Base-by-base conservation (phyloP, 2,113 vertebrate genomes). In the Paracanthobrama guichenoti region DNA sequence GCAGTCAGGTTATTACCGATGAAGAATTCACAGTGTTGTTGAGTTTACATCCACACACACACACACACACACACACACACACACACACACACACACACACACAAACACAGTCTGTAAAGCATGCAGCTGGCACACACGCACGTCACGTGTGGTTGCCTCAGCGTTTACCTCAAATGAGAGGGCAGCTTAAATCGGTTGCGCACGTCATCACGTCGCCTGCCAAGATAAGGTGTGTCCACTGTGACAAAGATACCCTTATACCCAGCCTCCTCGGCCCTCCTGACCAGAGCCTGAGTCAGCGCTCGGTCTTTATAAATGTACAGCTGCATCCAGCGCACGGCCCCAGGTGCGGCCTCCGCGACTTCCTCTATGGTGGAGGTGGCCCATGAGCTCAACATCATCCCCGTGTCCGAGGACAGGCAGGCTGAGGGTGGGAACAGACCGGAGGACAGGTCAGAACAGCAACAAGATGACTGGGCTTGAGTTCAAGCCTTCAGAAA, bases 381-480 rank as follows among this genome's bases (percentile, higher is more conserved):
- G 39, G 97, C 95, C 97, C 97, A 99, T 73, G 98, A 97, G 73
- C 98, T 99, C 89, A 99, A 92, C 97, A 98, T 98, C 98, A 99
- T 99, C 6, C 96, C 97, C 0, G 95, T 97, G 3, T 94, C 96
- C 87, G 92, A 8, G 0, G 95, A 91, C 24, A 80, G 86, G 89
- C 97, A 98, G 66, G 97, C 98, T 99, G 90, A 62, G 75, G 85
- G 62, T 3, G 86, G 35, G 14, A 13, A 87, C 26, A 64, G 6
- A 85, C 9, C 26, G 1, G 60, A 31, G 35, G 35, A 69, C 1
- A 39, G 31, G 46, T 26, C 53, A 46, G 26, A 42, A 74, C 12
- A 81, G 66, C 2, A 31, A 55, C 18, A 42, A 16, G 12, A 55
- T 20, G 50, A 71, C 1, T 35, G 62, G 28, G 1, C 3, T 35